phyloP scores from a whole-genome alignment of 2,888 invertebrate genomes.

The Agrenia bidenticulata region DNA sequence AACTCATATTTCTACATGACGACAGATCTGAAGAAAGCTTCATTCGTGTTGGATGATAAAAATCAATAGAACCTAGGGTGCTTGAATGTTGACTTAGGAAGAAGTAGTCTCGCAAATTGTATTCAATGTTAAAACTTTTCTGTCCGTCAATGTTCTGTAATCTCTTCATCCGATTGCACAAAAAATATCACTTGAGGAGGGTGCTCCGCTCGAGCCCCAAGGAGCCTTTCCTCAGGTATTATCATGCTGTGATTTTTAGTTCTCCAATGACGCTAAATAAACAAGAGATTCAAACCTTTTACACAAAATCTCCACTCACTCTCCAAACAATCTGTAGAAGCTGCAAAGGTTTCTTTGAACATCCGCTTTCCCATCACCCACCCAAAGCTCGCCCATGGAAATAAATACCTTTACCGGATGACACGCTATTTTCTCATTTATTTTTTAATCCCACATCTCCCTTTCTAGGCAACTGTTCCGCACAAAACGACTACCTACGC shows the following conservation, averaged over 20 bases:
- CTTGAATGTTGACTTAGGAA: conserved; percentile 22
- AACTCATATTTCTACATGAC: conserved; percentile 17
- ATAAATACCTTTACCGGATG: too few species aligned
- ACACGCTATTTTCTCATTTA: too few species aligned
- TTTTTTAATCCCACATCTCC: too few species aligned
- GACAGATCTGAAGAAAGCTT: not conserved
- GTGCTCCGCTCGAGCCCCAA: conserved; percentile 26
- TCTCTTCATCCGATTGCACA: conserved; percentile 24
- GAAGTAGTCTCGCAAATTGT: conserved; percentile 15
- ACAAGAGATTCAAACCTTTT: conserved; percentile 11
- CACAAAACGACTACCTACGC: too few species aligned
- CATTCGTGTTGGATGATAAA: conserved; percentile 13
- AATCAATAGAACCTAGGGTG: conserved; percentile 21
- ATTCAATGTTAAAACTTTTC: conserved; percentile 11
- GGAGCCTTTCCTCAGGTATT: conserved; percentile 18
- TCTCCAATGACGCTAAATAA: conserved; percentile 10
- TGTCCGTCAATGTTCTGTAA: conserved; percentile 1
- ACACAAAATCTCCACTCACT: too few species aligned
- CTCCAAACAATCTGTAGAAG: not conserved
- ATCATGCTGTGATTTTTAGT: conserved; percentile 19
- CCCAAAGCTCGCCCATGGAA: too few species aligned
- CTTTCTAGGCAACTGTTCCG: too few species aligned
- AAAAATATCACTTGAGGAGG: conserved; percentile 23
- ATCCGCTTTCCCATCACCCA: too few species aligned
- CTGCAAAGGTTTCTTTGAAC: too few species aligned